A percentile compares a stretch with the other conserved stretches of the same genome.
These are phyloP conservation scores for Lithobates pipiens DNA, from an alignment of 2,797 vertebrate genomes.

Conservation along the genomic window DNA sequence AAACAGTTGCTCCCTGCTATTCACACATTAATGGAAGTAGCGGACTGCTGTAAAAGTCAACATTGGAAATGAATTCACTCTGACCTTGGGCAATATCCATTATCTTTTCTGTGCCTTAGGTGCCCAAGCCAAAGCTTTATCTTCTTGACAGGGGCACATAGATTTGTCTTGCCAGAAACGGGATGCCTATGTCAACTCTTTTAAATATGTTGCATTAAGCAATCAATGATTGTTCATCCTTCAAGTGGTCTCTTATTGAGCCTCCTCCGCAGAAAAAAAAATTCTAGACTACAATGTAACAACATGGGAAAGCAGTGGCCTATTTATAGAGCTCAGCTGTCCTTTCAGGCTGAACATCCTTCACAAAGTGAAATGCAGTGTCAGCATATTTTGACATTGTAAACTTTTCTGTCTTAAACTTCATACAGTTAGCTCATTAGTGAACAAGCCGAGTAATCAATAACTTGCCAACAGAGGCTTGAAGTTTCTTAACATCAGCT, in stretches of 20 bases:
- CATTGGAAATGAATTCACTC: constrained; percentile 30
- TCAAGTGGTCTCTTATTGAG: constrained; percentile 30
- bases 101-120: constrained; percentile 45
- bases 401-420: constrained; percentile 65
- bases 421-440: constrained; percentile 73
- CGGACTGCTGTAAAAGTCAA: neutral
- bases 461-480: constrained; percentile 66
- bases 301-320: constrained; percentile 16
- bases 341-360: constrained; percentile 22
- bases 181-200: constrained; percentile 30
- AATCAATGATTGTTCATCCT: constrained; percentile 34
- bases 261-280: constrained; percentile 4
- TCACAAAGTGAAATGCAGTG: constrained; percentile 59
- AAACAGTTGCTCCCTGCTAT: neutral
- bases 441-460: constrained; percentile 70
- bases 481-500: constrained; percentile 65
- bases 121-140: constrained; percentile 25
- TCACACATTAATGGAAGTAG: constrained; percentile 10
- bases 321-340: constrained; percentile 40
- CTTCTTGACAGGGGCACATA: constrained; percentile 39
- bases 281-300: constrained; percentile 26
- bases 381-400: constrained; percentile 69
- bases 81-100: constrained; percentile 59
- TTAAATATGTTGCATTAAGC: constrained; percentile 45
- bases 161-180: constrained; percentile 23